Evolutionary conservation across 2,888 invertebrate species (phyloP), one percentile per base, ranked within the genome.

Genomic region (Nomada fabriciana): DNA sequence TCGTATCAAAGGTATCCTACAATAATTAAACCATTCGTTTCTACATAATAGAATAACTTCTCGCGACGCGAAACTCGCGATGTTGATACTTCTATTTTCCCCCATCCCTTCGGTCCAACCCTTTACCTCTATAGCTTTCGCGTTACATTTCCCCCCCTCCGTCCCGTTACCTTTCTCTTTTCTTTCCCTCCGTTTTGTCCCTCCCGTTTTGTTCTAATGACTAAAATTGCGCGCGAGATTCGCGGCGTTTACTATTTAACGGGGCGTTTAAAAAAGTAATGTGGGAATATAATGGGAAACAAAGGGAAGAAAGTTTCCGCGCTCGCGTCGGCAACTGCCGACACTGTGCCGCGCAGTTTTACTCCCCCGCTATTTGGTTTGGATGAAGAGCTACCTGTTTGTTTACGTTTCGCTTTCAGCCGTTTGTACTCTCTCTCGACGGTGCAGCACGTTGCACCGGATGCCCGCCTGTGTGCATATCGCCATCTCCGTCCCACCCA

Each of bases 301-400:
- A 84, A 86, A 82, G 84, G 85, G 74, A 87, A 84, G 87, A 87
- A 89, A 90, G 82, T 91, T 90, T 88, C 83, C 82, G 83, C 82
- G 84, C 23, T 82, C 76, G 79, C 78, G 85, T n/a, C 57, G 77
- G 71, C 70, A 63, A 60, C 64, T 67, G 63, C 84, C 80, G 72
- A 76, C 76, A 78, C 69, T 72, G 79, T 78, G 83, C 65, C 77
- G 80, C 81, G 80, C 83, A 88, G 86, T 90, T 91, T 90, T 89
- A 90, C 91, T 89, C 89, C 83, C 86, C 84, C 84, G 88, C 90
- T 90, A 90, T 89, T 89, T 87, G 89, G 89, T 91, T 88, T 90
- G 89, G 89, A 89, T 90, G 89, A 90, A 90, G 89, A 89, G 89
- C 90, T 90, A 91, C 90, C 90, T 91, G 91, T 91, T 91, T 91